Evolutionary conservation across 2,797 vertebrate species (phyloP).

Genomic region (Enteromius viviparus): DNA sequence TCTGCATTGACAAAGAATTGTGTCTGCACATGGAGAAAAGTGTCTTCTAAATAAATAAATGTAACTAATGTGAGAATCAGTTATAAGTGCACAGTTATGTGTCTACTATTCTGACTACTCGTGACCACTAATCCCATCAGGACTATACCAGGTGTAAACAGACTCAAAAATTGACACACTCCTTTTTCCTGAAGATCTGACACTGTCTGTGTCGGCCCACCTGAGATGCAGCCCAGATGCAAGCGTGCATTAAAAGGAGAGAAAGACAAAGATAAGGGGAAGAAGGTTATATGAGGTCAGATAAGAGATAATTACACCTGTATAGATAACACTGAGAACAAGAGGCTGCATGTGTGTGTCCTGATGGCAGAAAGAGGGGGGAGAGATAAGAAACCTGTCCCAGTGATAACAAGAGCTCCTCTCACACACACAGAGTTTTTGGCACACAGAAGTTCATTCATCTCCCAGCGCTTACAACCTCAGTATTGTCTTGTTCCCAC

Average conservation of each 20-base stretch:
- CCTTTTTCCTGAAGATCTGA: constrained; percentile 4
- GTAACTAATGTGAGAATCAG: not conserved
- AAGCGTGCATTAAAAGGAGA: constrained; percentile 16
- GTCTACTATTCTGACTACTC: not conserved
- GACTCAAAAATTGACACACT: constrained; percentile 14
- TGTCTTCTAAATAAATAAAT: not conserved
- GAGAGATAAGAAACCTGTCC: constrained; percentile 47
- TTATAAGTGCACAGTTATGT: not conserved
- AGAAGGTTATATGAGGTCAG: constrained; percentile 42
- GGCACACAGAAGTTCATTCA: constrained; percentile 19
- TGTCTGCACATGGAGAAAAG: not conserved
- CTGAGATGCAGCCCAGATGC: constrained; percentile 20
- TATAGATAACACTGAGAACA: constrained; percentile 57
- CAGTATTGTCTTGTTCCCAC: constrained; percentile 13
- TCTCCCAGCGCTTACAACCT: constrained; percentile 5
- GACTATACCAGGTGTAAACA: constrained; percentile 4
- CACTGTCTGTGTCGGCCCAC: not conserved
- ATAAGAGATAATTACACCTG: constrained; percentile 58
- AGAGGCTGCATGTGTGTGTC: constrained; percentile 35
- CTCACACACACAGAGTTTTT: constrained; percentile 37
- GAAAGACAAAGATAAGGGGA: constrained; percentile 29
- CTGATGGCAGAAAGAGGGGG: constrained; percentile 15
- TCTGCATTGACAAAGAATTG: not conserved
- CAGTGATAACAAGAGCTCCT: constrained; percentile 25
- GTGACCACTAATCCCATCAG: not conserved